A percentile compares a stretch with the other conserved stretches of the same genome.
phyloP scores from a whole-genome alignment of 2,113 vertebrate species.

The Albula glossodonta region DNA sequence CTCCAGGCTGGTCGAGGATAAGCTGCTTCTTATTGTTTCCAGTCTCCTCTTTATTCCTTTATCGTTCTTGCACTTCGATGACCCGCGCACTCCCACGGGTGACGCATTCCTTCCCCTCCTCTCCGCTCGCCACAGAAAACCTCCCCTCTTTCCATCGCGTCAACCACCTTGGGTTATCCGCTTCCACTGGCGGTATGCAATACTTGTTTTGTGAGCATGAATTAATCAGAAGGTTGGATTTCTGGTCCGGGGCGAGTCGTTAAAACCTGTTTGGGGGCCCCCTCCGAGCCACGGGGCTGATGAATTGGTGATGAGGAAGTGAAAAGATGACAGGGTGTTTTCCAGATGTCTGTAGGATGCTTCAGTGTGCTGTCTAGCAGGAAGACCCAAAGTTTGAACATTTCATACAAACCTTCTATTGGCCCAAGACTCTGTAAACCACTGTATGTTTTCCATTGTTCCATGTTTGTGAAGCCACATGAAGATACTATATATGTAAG shows the following conservation, averaged over 20 bases:
- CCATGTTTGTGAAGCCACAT: no score
- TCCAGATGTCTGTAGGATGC: no score
- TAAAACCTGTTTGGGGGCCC: constrained; percentile 8
- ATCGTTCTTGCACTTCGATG: constrained; percentile 5
- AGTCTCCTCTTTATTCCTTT: constrained; percentile 20
- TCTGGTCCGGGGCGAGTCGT: not conserved
- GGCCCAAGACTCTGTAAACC: no score
- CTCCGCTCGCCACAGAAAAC: not conserved
- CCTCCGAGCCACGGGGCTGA: not conserved
- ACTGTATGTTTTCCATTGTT: no score
- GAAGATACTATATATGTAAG: no score
- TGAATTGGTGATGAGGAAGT: no score
- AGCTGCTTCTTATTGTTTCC: constrained; percentile 31
- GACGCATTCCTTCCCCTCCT: not conserved
- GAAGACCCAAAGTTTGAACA: no score
- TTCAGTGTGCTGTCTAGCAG: no score
- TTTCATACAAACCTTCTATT: no score
- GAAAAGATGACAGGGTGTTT: not conserved
- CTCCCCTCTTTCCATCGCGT: not conserved
- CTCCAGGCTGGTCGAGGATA: constrained; percentile 28
- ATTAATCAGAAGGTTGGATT: constrained; percentile 14
- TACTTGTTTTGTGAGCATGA: not conserved
- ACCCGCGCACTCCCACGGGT: constrained; percentile 11
- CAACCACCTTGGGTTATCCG: not conserved
- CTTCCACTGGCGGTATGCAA: not conserved